Evolutionary conservation across 1,140 invertebrate species (phyloP), one percentile per base, ranked within the genome.

Genomic region (Drosophila obscura): DNA sequence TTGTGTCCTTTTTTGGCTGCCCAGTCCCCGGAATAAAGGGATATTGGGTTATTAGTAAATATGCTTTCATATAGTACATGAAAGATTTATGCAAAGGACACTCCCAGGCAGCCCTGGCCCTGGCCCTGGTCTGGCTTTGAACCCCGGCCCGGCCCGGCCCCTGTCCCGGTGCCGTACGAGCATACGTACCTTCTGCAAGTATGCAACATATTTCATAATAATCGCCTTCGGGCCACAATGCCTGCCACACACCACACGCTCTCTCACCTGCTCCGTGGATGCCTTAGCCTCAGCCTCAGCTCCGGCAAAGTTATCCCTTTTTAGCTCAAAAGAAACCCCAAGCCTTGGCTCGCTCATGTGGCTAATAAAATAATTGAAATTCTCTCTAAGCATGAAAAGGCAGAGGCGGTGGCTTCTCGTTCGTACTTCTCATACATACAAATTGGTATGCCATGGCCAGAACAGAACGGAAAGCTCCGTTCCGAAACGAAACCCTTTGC

Each of bases 281-380:
- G 26, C 55, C 55, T 43, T 13, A 5, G 39, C 15, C 2, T 6
- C 28, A 4, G 39, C n/a, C 35, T 11, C 7, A 13, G 31, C 6
- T 4, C 13, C 16, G 41, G n/a, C n/a, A 67, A 67, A 74, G 63
- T 78, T 82, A 82, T 85, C 79, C 82, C 79, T 75, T 75, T 68
- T 52, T 24, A 53, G 62, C 56, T 77, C 56, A 60, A 74, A 63
- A 41, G 77, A 82, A 85, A 48, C 79, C 65, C 61, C 56, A 65
- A 60, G 65, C 79, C 65, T 39, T 52, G 52, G 74, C 55, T 58
- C 73, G 74, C 74, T 77, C 75, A 79, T 75, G 83, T 78, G 72
- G 83, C 83, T 87, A 87, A 88, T 88, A 87, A 87, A 87, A 87
- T 87, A 87, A 87, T 89, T 87, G 79, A 87, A 87, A 87, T 88